Percentiles rank a stretch among this genome's conserved stretches.
phyloP scores from a whole-genome alignment of 2,888 invertebrate genomes.

The Mesorhabditis spiculigera region DNA sequence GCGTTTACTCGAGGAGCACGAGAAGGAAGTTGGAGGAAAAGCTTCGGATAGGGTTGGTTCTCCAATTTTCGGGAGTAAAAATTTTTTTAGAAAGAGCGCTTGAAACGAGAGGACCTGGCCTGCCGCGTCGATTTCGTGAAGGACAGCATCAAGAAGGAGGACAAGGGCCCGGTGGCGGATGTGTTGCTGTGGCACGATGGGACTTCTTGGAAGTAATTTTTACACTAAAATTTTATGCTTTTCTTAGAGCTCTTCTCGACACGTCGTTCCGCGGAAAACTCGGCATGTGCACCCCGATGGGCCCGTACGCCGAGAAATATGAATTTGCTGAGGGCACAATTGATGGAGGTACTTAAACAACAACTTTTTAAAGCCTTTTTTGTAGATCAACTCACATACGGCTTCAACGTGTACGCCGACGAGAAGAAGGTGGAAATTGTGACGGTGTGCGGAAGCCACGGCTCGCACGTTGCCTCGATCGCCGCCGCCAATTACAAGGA shows the following conservation, averaged over 20 bases:
- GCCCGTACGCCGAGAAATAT: constrained; percentile 76
- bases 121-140: constrained; percentile 77
- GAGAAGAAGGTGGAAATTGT: constrained; percentile 88
- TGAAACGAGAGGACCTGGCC: constrained; percentile 83
- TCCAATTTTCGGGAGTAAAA: background rate
- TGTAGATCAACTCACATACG: constrained; percentile 79
- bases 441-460: constrained; percentile 82
- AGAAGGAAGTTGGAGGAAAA: constrained; percentile 60
- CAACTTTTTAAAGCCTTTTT: constrained; percentile 6
- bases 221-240: background rate
- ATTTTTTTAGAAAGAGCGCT: constrained; percentile 69
- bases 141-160: constrained; percentile 78
- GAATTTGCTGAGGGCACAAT: constrained; percentile 75
- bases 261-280: constrained; percentile 79
- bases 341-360: constrained; percentile 61
- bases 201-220: constrained; percentile 73
- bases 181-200: constrained; percentile 90
- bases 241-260: constrained; percentile 75
- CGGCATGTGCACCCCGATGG: constrained; percentile 73
- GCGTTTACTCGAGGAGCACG: constrained; percentile 72
- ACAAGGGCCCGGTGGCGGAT: constrained; percentile 85
- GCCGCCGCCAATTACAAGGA: constrained; percentile 85
- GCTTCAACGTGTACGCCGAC: constrained; percentile 80
- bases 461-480: constrained; percentile 94
- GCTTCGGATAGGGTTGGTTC: constrained; percentile 13